Percentiles rank a stretch among this genome's conserved stretches.
phyloP scores from a whole-genome alignment of 2,113 vertebrate species.

The Myrmecophaga tridactyla region DNA sequence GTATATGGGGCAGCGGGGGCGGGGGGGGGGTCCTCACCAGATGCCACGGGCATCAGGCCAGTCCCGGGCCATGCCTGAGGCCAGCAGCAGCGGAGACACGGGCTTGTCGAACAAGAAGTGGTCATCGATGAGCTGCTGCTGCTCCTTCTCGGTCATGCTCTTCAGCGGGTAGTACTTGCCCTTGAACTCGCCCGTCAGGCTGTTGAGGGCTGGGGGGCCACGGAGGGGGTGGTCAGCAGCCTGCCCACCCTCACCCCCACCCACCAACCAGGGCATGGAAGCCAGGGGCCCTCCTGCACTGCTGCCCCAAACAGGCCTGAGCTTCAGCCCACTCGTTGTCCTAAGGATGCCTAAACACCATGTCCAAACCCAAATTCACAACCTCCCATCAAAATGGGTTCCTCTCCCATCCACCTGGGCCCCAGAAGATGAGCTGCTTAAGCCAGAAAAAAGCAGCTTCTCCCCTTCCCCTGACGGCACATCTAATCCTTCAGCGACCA shows the following conservation, averaged over 20 bases:
- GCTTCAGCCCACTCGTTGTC: neutral
- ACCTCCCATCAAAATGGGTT: too few relatives aligned
- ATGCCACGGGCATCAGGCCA: conserved; percentile 96
- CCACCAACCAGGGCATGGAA: too few relatives aligned
- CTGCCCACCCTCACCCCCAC: accelerated
- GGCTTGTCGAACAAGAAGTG: conserved; percentile 99
- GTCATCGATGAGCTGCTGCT: conserved; percentile 94
- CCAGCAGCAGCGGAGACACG: conserved; percentile 93
- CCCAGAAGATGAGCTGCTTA: accelerated
- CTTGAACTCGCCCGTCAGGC: conserved; percentile 93
- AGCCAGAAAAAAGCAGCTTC: neutral
- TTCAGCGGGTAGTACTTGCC: conserved; percentile 95
- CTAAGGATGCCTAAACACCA: neutral
- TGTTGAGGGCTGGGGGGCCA: conserved; percentile 86
- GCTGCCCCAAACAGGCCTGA: neutral
- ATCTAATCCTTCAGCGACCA: neutral
- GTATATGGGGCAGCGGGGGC: accelerated
- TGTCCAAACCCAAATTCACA: neutral
- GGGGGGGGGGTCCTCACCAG: conserved; percentile 85
- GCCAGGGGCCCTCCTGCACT: neutral
- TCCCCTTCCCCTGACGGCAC: neutral
- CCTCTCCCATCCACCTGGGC: neutral
- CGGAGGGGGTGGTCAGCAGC: accelerated
- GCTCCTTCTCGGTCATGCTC: conserved; percentile 92
- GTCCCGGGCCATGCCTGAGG: conserved; percentile 95